Percentiles rank a stretch among this genome's conserved stretches.
These are phyloP conservation scores for Mesorhabditis spiculigera DNA, from an alignment of 2,888 invertebrate species.

Conservation along the genomic window DNA sequence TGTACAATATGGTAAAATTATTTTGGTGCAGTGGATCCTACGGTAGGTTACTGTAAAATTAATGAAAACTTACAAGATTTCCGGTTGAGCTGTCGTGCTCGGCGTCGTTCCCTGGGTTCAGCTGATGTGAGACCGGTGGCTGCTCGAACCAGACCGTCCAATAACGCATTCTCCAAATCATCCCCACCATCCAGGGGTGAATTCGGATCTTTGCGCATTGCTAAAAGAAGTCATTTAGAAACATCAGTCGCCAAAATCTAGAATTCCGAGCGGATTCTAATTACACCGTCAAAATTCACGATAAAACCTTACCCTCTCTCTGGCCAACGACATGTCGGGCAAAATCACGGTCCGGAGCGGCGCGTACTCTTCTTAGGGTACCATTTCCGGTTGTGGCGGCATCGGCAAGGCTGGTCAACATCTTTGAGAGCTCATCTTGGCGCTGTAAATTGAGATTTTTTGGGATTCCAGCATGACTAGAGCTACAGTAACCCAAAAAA, in stretches of 20 bases:
- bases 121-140: conserved; percentile 67
- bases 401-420: conserved; percentile 29
- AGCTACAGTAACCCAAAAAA: too few relatives aligned
- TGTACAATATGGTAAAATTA: too few relatives aligned
- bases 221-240: conserved; percentile 10
- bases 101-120: conserved; percentile 59
- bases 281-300: background rate
- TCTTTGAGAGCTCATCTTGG: conserved; percentile 53
- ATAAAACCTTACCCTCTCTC: conserved; percentile 6
- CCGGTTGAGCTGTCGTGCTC: conserved; percentile 60
- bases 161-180: conserved; percentile 84
- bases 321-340: conserved; percentile 21
- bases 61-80: conserved; percentile 64
- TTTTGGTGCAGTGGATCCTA: too few relatives aligned
- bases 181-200: conserved; percentile 41
- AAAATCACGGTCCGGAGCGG: conserved; percentile 15
- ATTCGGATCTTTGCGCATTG: conserved; percentile 15
- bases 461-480: too few relatives aligned
- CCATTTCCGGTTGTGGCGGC: conserved; percentile 30
- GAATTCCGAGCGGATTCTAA: background rate
- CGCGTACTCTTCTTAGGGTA: conserved; percentile 31
- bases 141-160: conserved; percentile 89
- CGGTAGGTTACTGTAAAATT: too few relatives aligned
- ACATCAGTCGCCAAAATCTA: background rate
- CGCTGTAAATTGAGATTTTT: too few relatives aligned